Percentiles rank a stretch among this genome's conserved stretches.
These are phyloP conservation scores for Hyles vespertilio DNA, from an alignment of 1,140 invertebrate genomes.

Conservation along the genomic window DNA sequence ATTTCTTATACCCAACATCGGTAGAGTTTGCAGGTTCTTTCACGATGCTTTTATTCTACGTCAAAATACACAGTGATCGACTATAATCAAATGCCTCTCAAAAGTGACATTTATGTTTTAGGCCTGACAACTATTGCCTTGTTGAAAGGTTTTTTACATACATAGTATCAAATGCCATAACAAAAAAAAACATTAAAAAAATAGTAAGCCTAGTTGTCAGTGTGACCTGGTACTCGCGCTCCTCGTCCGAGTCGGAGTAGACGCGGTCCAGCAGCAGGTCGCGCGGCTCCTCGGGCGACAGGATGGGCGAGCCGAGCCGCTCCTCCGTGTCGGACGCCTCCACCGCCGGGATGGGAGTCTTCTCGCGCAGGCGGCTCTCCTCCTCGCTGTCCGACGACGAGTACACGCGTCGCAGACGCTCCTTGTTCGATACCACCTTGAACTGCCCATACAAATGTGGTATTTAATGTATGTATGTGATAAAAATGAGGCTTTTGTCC, in stretches of 20 bases:
- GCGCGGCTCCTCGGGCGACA: constrained; percentile 50
- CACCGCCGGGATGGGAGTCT: constrained; percentile 57
- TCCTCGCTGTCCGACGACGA: constrained; percentile 69
- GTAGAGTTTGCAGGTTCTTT: too few relatives aligned
- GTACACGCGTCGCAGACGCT: constrained; percentile 62
- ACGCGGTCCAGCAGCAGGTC: constrained; percentile 68
- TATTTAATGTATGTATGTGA: neutral
- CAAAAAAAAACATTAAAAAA: too few relatives aligned
- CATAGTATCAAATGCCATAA: too few relatives aligned
- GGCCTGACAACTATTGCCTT: too few relatives aligned
- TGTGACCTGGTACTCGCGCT: constrained; percentile 79
- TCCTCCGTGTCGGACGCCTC: constrained; percentile 51
- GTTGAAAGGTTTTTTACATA: too few relatives aligned
- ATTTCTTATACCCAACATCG: too few relatives aligned
- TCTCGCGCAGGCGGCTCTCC: constrained; percentile 58
- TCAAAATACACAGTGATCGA: too few relatives aligned
- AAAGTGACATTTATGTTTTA: too few relatives aligned
- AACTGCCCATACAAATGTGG: constrained; percentile 33
- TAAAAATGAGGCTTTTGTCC: too few relatives aligned
- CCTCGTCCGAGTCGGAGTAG: constrained; percentile 79
- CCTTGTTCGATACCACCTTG: constrained; percentile 65
- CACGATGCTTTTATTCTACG: too few relatives aligned
- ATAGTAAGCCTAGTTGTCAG: too few relatives aligned
- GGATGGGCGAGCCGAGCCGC: constrained; percentile 56
- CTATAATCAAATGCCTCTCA: too few relatives aligned